phyloP scores from a whole-genome alignment of 2,113 vertebrate genomes.

The Sinocyclocheilus anophthalmus region DNA sequence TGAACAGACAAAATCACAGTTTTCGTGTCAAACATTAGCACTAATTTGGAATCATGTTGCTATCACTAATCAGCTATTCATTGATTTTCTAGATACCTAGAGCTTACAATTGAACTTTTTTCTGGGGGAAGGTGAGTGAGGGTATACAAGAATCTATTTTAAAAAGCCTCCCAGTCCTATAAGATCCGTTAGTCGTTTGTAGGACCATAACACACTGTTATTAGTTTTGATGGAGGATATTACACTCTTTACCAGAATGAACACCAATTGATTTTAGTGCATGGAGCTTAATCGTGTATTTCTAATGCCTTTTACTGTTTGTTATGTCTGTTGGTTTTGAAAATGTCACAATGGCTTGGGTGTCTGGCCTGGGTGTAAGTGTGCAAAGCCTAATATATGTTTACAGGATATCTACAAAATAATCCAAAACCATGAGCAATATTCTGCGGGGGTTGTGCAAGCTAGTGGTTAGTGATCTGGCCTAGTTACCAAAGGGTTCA shows the following conservation, averaged over 20 bases:
- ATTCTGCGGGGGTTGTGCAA: background rate
- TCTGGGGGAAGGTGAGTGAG: too few species aligned
- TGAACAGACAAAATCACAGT: too few species aligned
- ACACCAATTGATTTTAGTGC: slow-evolving; percentile 29
- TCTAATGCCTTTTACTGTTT: slow-evolving; percentile 27
- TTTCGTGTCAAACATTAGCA: too few species aligned
- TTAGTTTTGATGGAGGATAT: slow-evolving; percentile 7
- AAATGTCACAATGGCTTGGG: slow-evolving; percentile 25
- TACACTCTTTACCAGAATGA: slow-evolving; percentile 42
- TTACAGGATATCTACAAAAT: slow-evolving; percentile 12
- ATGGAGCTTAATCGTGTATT: slow-evolving; percentile 7
- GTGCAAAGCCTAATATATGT: background rate
- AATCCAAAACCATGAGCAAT: background rate
- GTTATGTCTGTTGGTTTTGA: slow-evolving; percentile 40
- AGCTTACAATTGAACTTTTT: too few species aligned
- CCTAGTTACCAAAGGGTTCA: background rate
- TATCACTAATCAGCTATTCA: too few species aligned
- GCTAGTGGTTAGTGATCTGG: background rate
- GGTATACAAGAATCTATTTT: background rate
- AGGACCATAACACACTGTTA: slow-evolving; percentile 38
- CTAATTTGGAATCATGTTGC: too few species aligned
- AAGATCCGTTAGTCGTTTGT: background rate
- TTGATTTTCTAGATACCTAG: too few species aligned
- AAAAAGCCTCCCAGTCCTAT: background rate
- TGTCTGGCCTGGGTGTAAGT: slow-evolving; percentile 23